A percentile compares a stretch with the other conserved stretches of the same genome.
phyloP scores from a whole-genome alignment of 1,140 invertebrate species.

The Drosophila erecta region DNA sequence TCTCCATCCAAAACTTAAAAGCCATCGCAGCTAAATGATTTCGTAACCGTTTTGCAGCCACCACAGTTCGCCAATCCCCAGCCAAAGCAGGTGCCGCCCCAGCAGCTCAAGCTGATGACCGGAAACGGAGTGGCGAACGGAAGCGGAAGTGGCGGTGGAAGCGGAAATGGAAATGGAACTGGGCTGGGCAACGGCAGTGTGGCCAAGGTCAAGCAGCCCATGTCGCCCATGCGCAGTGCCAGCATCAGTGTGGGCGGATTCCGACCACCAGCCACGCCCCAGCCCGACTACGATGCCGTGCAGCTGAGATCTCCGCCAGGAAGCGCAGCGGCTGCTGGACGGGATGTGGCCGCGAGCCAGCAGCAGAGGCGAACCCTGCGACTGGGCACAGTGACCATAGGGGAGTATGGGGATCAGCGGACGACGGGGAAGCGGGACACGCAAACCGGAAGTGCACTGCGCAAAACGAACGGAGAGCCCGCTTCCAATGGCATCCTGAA shows the following conservation, averaged over 20 bases:
- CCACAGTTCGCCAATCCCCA: conserved; percentile 80
- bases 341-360: background rate
- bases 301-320: conserved; percentile 47
- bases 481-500: conserved; percentile 75
- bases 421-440: conserved; percentile 83
- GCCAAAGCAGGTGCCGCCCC: conserved; percentile 25
- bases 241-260: conserved; percentile 56
- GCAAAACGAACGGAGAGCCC: conserved; percentile 63
- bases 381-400: conserved; percentile 88
- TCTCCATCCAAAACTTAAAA: background rate
- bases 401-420: conserved; percentile 87
- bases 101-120: conserved; percentile 39
- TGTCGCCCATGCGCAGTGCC: conserved; percentile 66
- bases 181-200: conserved; percentile 16
- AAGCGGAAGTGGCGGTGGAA: conserved; percentile 1
- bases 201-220: conserved; percentile 42
- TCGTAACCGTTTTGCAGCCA: conserved; percentile 62
- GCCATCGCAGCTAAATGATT: too few relatives aligned
- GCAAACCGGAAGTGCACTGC: conserved; percentile 2
- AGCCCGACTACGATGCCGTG: conserved; percentile 86
- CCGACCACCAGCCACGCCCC: conserved; percentile 85
- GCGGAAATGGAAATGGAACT: conserved; percentile 6
- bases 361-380: conserved; percentile 75
- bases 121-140: conserved; percentile 26
- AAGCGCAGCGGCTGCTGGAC: conserved; percentile 64